Evolutionary conservation across 35 echinoderm and acorn worm genomes (phyloP), one percentile per base, ranked within the genome.

Genomic region (Eucidaris tribuloides): DNA sequence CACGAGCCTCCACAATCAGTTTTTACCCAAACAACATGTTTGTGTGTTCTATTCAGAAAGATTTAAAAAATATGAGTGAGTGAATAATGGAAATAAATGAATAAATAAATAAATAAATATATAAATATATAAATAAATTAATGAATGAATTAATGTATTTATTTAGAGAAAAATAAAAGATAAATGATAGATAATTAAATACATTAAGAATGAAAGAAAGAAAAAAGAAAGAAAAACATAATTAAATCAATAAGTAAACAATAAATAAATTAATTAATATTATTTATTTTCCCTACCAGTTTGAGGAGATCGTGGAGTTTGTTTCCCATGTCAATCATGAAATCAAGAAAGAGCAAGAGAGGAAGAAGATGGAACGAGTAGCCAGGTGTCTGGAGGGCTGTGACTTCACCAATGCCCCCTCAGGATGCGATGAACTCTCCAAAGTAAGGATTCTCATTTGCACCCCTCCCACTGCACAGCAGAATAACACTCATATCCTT

Each of bases 371-470:
- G 70, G 89, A 91, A 35, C 52, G 78, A 14, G 87, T 85, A 14
- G 60, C 79, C 2, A 30, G 38, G 28, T 76, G 71, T 15, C 78
- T 97, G 58, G 94, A 97, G 27, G 54, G 70, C 22, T 97, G 82
- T 27, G 94, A 97, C n/a, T 60, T 58, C 2, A 65, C 82, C n/a
- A 58, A 79, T 27, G 50, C 86, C 0, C 82, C 92, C 4, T 63
- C 81, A 14, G 89, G 89, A 19, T 88, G 80, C 28, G 94, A 97
- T 18, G 94, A 97, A 41, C 63, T 97, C 4, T 52, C 5, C 3
- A 91, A 85, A 89, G 94, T 97, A 76, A 72, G 65, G n/a, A 36
- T 58, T n/a, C n/a, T n/a, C n/a, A n/a, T n/a, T n/a, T n/a, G n/a
- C n/a, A n/a, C n/a, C n/a, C n/a, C n/a, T n/a, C 2, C 37, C 88